Percentiles rank a stretch among this genome's conserved stretches.
phyloP scores from a whole-genome alignment of 2,113 vertebrate genomes.

The Zosterops japonicus region DNA sequence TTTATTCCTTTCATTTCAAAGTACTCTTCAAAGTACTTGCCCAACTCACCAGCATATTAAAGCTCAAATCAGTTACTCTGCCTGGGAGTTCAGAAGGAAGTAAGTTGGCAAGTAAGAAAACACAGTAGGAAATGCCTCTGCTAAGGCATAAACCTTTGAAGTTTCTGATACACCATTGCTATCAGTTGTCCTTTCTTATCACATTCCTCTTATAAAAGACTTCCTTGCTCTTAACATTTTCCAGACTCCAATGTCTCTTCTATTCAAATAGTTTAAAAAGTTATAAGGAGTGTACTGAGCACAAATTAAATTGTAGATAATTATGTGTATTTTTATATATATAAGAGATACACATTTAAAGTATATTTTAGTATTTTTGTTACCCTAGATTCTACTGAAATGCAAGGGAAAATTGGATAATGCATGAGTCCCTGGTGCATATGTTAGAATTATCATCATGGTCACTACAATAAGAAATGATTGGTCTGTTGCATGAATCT shows the following conservation, averaged over 20 bases:
- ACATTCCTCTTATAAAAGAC: background rate
- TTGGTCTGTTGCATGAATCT: background rate
- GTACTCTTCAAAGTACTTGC: constrained; percentile 28
- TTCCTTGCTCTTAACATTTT: background rate
- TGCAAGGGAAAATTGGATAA: background rate
- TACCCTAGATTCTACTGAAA: background rate
- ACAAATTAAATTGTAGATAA: background rate
- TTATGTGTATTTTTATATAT: background rate
- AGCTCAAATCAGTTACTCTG: constrained; percentile 34
- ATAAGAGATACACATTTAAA: background rate
- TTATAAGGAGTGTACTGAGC: background rate
- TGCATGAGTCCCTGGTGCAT: background rate
- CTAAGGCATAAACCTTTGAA: background rate
- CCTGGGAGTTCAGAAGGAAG: background rate
- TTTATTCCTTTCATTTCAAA: constrained; percentile 42
- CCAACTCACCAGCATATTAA: background rate
- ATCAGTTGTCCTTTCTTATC: background rate
- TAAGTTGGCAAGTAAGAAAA: background rate
- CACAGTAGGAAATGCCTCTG: background rate
- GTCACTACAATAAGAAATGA: fast-evolving
- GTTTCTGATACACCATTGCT: background rate
- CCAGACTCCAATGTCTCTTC: background rate
- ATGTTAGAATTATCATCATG: too few species aligned
- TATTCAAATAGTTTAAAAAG: background rate
- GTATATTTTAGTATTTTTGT: background rate